Conservation (phyloP, 2,797 vertebrate species). For the Scarus forsteni region DNA sequence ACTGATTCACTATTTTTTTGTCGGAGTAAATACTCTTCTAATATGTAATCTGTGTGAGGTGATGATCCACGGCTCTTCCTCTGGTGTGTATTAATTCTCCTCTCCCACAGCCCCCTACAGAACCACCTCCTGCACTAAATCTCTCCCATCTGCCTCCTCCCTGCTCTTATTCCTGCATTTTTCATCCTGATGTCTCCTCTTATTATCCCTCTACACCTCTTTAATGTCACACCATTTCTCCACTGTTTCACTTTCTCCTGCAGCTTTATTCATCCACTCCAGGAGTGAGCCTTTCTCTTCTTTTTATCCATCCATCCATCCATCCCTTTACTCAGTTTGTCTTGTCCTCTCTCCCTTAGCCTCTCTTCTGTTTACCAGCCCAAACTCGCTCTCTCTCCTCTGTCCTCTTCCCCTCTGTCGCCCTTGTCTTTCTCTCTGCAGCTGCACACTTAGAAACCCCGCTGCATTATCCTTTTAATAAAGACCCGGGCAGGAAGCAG, state of each 20-base stretch:
- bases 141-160: constrained; percentile 16
- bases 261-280: constrained; percentile 30
- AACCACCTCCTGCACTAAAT: constrained; percentile 28
- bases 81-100: neutral
- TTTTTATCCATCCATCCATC: constrained; percentile 16
- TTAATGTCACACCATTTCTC: constrained; percentile 9
- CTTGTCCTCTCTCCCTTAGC: constrained; percentile 10
- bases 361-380: constrained; percentile 22
- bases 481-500: constrained; percentile 80
- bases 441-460: constrained; percentile 85
- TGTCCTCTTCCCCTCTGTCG: constrained; percentile 30
- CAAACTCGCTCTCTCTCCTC: constrained; percentile 32
- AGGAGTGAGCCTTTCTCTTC: constrained; percentile 17
- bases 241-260: constrained; percentile 12
- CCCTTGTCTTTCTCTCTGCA: constrained; percentile 78
- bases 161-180: constrained; percentile 31
- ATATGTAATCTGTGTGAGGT: constrained; percentile 1
- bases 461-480: constrained; percentile 84
- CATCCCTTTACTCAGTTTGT: constrained; percentile 23
- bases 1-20: constrained; percentile 10
- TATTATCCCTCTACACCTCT: constrained; percentile 13
- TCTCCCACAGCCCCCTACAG: constrained; percentile 19
- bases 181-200: constrained; percentile 21
- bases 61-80: constrained; percentile 12
- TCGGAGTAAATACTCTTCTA: constrained; percentile 10